These are phyloP conservation scores for Bruchidius siliquastri DNA, from an alignment of 2,888 invertebrate genomes.

Conservation along the genomic window DNA sequence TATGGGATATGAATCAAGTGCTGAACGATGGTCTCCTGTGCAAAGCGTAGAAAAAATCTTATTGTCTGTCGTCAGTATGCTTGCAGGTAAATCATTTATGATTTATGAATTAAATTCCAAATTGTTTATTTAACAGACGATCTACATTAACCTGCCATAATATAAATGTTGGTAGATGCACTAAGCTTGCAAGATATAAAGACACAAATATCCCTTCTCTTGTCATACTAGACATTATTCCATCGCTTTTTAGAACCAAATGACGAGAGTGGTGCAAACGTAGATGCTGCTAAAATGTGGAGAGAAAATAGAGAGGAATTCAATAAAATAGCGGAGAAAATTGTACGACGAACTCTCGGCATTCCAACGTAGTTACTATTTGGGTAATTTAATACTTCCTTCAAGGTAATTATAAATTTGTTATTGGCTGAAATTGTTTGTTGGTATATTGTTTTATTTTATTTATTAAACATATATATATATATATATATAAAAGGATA, in stretches of 20 bases:
- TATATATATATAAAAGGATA: neutral
- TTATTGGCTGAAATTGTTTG: neutral
- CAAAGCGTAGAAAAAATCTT: conserved; percentile 99
- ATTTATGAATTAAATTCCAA: too few species aligned
- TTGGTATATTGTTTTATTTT: neutral
- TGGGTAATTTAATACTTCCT: neutral
- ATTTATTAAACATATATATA: neutral
- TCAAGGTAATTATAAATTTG: neutral
- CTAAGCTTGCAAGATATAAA: too few species aligned
- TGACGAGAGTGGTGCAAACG: conserved; percentile 98
- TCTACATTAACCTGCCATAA: too few species aligned
- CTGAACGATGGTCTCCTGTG: conserved; percentile 98
- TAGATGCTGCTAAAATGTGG: conserved; percentile 99
- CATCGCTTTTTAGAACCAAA: conserved; percentile 73
- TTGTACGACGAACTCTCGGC: conserved; percentile 88
- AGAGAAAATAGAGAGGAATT: conserved; percentile 92
- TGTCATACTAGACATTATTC: neutral
- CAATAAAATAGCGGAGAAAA: conserved; percentile 83
- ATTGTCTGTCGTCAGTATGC: conserved; percentile 96
- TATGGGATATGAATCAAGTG: conserved; percentile 98
- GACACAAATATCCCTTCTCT: too few species aligned
- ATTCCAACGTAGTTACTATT: conserved; percentile 50
- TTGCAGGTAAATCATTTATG: conserved; percentile 63
- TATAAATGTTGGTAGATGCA: too few species aligned
- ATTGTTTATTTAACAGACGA: too few species aligned